These are phyloP conservation scores for Trichogramma evanescens DNA, from an alignment of 2,888 invertebrate species.

Conservation along the genomic window DNA sequence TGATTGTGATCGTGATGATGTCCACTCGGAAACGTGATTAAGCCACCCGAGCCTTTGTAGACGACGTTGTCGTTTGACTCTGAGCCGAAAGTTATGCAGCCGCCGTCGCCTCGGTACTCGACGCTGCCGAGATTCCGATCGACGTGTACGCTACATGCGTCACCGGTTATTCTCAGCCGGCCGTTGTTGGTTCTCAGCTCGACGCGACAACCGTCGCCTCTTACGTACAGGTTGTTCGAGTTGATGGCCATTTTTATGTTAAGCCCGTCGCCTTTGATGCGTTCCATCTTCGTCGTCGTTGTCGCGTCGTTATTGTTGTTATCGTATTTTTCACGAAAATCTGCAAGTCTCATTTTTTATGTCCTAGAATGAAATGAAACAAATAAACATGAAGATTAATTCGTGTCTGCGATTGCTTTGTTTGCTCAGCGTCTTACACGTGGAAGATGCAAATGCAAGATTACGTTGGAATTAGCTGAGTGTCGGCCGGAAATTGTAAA, in stretches of 20 bases:
- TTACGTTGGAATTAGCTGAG: no score
- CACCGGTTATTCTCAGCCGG: constrained; percentile 34
- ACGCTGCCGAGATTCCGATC: constrained; percentile 33
- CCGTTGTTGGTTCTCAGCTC: constrained; percentile 32
- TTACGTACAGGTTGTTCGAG: constrained; percentile 29
- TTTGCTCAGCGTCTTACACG: no score
- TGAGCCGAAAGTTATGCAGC: constrained; percentile 31
- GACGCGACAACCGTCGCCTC: constrained; percentile 37
- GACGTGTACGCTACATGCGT: constrained; percentile 35
- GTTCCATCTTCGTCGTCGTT: background rate
- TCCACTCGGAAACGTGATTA: constrained; percentile 1
- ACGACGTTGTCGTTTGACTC: constrained; percentile 28
- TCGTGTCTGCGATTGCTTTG: no score
- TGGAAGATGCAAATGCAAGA: no score
- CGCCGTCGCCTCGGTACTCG: constrained; percentile 39
- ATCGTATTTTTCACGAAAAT: no score
- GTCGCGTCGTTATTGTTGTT: background rate
- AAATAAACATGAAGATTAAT: no score
- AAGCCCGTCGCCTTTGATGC: constrained; percentile 32
- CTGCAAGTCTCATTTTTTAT: no score
- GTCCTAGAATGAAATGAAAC: no score
- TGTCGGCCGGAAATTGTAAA: no score
- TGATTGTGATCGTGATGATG: no score
- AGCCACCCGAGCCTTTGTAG: constrained; percentile 36
- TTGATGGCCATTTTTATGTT: constrained; percentile 30